phyloP scores from a whole-genome alignment of 2,888 invertebrate genomes.

The Dascillus cervinus region DNA sequence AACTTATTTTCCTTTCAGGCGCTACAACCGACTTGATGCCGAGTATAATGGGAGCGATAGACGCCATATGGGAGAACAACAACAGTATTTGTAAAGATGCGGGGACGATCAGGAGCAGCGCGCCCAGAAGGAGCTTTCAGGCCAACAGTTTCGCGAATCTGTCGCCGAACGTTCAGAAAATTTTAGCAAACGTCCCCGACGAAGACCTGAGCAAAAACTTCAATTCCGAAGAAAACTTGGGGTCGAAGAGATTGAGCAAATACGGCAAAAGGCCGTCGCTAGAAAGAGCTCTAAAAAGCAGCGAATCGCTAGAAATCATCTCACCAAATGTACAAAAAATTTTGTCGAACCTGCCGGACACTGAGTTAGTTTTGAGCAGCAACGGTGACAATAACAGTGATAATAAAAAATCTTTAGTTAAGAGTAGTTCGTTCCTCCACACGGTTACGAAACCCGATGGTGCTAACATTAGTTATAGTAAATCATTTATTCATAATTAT shows the following conservation, averaged over 20 bases:
- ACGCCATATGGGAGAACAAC: constrained; percentile 56
- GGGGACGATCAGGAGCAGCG: constrained; percentile 17
- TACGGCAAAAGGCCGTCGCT: constrained; percentile 9
- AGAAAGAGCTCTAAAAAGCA: constrained; percentile 26
- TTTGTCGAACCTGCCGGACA: constrained; percentile 46
- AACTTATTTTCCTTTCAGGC: constrained; percentile 54
- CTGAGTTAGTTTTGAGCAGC: constrained; percentile 29
- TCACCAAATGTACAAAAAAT: constrained; percentile 51
- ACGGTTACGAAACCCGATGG: constrained; percentile 1
- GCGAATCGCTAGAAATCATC: constrained; percentile 35
- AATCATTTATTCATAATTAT: constrained; percentile 23
- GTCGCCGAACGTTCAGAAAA: constrained; percentile 55
- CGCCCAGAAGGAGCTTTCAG: constrained; percentile 34
- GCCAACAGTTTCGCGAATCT: constrained; percentile 47
- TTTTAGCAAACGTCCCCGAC: constrained; percentile 50
- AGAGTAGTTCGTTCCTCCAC: constrained; percentile 11
- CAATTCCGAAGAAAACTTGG: constrained; percentile 19
- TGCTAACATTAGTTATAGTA: constrained; percentile 27
- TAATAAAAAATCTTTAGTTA: constrained; percentile 8
- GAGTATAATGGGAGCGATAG: constrained; percentile 79
- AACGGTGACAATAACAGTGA: constrained; percentile 6
- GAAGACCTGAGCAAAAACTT: constrained; percentile 35
- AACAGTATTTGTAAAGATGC: constrained; percentile 17
- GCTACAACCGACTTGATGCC: constrained; percentile 81
- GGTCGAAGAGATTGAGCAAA: constrained; percentile 5